Evolutionary conservation across 2,797 vertebrate genomes (phyloP).

Genomic region (Urosaurus nigricauda): DNA sequence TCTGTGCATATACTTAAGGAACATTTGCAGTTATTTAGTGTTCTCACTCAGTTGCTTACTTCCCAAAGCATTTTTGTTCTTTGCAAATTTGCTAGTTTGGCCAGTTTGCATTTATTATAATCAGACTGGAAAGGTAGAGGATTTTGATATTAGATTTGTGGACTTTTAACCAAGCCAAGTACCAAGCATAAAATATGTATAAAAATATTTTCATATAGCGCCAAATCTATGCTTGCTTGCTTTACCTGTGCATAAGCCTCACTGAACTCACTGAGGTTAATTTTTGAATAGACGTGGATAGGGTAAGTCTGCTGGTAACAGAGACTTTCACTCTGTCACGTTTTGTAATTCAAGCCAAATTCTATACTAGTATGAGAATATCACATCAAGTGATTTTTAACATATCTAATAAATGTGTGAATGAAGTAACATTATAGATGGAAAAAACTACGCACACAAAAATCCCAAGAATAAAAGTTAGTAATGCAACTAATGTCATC

Average conservation of each 20-base stretch:
- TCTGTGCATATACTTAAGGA: constrained; percentile 81
- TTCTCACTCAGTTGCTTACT: constrained; percentile 20
- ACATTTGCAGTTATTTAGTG: neutral
- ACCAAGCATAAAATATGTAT: neutral
- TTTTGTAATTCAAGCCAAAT: neutral
- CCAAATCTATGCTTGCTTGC: neutral
- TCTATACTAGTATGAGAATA: neutral
- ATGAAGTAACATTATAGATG: neutral
- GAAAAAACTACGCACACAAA: neutral
- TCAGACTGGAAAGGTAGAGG: constrained; percentile 26
- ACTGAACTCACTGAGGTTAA: neutral
- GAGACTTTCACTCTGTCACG: neutral
- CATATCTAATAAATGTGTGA: neutral
- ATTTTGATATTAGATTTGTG: neutral
- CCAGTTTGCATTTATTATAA: constrained; percentile 29
- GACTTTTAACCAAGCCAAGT: neutral
- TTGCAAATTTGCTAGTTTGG: neutral
- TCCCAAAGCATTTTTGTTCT: constrained; percentile 38
- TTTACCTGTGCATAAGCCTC: neutral
- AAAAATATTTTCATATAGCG: neutral
- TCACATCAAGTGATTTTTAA: neutral
- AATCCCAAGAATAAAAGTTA: neutral
- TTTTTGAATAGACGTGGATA: neutral
- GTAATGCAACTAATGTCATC: neutral
- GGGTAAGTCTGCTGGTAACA: neutral